These are phyloP conservation scores for Acridotheres tristis DNA, from an alignment of 2,797 vertebrate genomes.

Conservation along the genomic window DNA sequence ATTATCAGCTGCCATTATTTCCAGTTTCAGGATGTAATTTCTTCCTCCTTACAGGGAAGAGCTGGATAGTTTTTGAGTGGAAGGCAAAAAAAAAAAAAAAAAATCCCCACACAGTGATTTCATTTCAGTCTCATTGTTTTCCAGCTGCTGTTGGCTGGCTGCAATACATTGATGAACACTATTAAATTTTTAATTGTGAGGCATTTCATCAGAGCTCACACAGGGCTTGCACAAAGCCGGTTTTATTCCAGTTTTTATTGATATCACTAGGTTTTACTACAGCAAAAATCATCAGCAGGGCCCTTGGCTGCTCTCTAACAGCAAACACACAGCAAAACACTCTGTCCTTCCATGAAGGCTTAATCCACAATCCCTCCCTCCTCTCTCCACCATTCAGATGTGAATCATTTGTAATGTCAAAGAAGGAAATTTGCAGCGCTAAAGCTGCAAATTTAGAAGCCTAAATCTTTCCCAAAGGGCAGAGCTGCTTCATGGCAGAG, in stretches of 20 bases:
- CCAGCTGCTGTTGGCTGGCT: background rate
- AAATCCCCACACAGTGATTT: background rate
- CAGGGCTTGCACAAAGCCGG: background rate
- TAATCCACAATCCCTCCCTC: background rate
- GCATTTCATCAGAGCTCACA: background rate
- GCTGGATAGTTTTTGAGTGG: background rate
- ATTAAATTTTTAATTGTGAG: background rate
- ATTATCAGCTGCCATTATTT: background rate
- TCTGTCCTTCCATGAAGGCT: background rate
- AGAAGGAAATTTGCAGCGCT: background rate
- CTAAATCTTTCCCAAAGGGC: background rate
- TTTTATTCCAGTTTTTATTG: background rate
- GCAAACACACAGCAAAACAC: background rate
- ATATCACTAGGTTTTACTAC: background rate
- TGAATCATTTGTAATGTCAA: background rate
- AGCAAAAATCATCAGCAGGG: background rate
- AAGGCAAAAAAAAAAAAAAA: background rate
- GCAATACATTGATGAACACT: background rate
- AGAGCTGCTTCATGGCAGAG: background rate
- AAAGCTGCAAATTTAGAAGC: background rate
- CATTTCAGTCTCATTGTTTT: background rate
- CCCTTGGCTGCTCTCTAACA: background rate
- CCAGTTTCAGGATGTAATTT: background rate
- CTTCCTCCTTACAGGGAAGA: background rate
- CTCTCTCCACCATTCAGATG: background rate